A percentile compares a stretch with the other conserved stretches of the same genome.
These are phyloP conservation scores for Macquaria australasica DNA, from an alignment of 2,113 vertebrate genomes.

Conservation along the genomic window DNA sequence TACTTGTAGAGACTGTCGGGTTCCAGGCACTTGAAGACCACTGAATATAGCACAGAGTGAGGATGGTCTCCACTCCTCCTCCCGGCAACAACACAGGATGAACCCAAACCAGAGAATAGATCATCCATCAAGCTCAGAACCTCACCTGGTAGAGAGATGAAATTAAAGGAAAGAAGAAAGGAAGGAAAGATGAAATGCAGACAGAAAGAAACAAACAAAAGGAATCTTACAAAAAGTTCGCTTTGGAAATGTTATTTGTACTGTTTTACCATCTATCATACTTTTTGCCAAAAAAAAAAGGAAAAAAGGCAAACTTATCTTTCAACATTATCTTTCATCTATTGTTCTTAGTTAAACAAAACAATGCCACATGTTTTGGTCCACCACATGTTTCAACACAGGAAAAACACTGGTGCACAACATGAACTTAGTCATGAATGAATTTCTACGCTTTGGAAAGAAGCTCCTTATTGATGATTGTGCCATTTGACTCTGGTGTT, in stretches of 20 bases:
- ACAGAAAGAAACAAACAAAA: slow-evolving; percentile 1
- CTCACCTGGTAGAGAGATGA: slow-evolving; percentile 87
- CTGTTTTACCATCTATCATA: slow-evolving; percentile 10
- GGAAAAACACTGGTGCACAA: slow-evolving; percentile 30
- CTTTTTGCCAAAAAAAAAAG: slow-evolving; percentile 5
- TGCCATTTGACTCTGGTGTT: slow-evolving; percentile 46
- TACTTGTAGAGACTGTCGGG: slow-evolving; percentile 99
- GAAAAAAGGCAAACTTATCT: slow-evolving; percentile 24
- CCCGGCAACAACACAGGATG: slow-evolving; percentile 95
- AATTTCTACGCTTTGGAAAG: slow-evolving; percentile 46
- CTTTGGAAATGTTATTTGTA: slow-evolving; percentile 31
- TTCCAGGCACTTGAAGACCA: slow-evolving; percentile 99
- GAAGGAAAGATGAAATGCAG: not conserved
- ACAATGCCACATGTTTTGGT: slow-evolving; percentile 45
- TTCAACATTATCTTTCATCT: slow-evolving; percentile 44
- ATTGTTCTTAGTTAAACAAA: slow-evolving; percentile 46
- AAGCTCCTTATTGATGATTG: slow-evolving; percentile 42
- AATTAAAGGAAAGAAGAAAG: slow-evolving; percentile 32
- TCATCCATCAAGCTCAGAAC: slow-evolving; percentile 96
- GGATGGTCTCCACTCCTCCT: slow-evolving; percentile 89
- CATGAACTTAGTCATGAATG: slow-evolving; percentile 47
- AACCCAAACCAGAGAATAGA: slow-evolving; percentile 94
- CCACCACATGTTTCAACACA: slow-evolving; percentile 37
- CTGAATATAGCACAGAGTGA: slow-evolving; percentile 91
- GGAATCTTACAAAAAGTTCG: not conserved